phyloP scores from a whole-genome alignment of 2,113 vertebrate species.

The Zosterops lateralis region DNA sequence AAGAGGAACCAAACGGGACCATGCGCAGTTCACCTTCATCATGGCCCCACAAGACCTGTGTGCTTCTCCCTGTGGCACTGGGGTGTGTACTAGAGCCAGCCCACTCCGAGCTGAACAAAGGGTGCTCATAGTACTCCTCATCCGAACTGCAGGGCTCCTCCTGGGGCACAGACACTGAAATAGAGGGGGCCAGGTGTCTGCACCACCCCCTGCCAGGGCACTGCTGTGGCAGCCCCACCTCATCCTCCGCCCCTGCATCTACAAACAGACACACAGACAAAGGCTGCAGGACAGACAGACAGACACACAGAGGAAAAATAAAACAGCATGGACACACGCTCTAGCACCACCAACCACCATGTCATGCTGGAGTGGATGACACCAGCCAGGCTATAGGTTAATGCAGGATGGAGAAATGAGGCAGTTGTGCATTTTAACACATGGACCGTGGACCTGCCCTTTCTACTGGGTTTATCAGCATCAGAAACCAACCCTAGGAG shows the following conservation, averaged over 20 bases:
- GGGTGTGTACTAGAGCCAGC: constrained; percentile 81
- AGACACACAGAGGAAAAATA: constrained; percentile 70
- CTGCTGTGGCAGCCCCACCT: constrained; percentile 85
- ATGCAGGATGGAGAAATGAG: background rate
- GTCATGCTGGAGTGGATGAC: constrained; percentile 38
- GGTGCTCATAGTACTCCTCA: constrained; percentile 93
- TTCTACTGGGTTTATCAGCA: background rate
- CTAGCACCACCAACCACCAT: background rate
- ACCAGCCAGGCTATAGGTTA: constrained; percentile 46
- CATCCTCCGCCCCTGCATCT: constrained; percentile 93
- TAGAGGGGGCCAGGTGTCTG: constrained; percentile 89
- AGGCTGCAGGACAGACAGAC: constrained; percentile 82
- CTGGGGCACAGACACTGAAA: constrained; percentile 91
- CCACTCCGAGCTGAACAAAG: constrained; percentile 94
- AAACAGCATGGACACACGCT: constrained; percentile 27
- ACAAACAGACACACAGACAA: constrained; percentile 95
- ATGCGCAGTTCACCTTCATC: constrained; percentile 93
- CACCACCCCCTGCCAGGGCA: constrained; percentile 82
- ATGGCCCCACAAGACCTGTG: constrained; percentile 84
- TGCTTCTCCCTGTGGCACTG: constrained; percentile 79
- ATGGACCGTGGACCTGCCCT: rapidly evolving
- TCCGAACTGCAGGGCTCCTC: constrained; percentile 91
- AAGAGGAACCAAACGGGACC: constrained; percentile 79
- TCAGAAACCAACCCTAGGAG: rapidly evolving
- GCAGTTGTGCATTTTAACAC: background rate